Evolutionary conservation across 2,888 invertebrate genomes (phyloP).

Genomic region (Subacronicta megacephala): DNA sequence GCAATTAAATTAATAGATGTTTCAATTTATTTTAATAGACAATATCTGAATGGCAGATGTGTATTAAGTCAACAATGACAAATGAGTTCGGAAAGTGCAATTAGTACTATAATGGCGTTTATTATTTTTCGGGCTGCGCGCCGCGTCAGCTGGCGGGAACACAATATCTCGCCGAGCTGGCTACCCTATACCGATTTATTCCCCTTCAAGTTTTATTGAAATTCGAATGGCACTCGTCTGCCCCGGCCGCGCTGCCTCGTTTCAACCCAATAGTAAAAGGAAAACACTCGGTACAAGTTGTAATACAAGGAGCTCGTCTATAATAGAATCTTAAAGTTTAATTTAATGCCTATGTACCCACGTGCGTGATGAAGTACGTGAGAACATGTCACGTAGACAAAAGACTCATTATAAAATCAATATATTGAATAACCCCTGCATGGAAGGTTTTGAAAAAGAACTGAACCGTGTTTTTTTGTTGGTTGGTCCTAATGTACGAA

Average conservation of each 20-base stretch:
- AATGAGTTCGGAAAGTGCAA: constrained; percentile 53
- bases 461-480: not conserved
- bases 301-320: constrained; percentile 41
- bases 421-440: not conserved
- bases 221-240: constrained; percentile 72
- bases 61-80: constrained; percentile 53
- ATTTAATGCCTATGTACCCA: constrained; percentile 35
- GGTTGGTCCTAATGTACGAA: not conserved
- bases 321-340: constrained; percentile 48
- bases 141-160: constrained; percentile 72
- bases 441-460: not conserved
- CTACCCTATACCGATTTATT: constrained; percentile 73
- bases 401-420: constrained; percentile 18
- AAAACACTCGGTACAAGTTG: constrained; percentile 57
- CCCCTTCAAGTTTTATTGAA: constrained; percentile 84
- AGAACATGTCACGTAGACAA: constrained; percentile 31
- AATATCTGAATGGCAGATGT: constrained; percentile 60
- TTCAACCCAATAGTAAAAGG: constrained; percentile 60
- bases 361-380: constrained; percentile 27
- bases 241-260: constrained; percentile 44
- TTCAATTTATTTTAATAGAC: constrained; percentile 60
- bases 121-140: constrained; percentile 54
- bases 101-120: constrained; percentile 58
- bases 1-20: constrained; percentile 55
- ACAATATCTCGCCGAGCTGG: constrained; percentile 65